Base-by-base conservation (phyloP, 2,113 vertebrate species). In the Sinosuthora webbiana region DNA sequence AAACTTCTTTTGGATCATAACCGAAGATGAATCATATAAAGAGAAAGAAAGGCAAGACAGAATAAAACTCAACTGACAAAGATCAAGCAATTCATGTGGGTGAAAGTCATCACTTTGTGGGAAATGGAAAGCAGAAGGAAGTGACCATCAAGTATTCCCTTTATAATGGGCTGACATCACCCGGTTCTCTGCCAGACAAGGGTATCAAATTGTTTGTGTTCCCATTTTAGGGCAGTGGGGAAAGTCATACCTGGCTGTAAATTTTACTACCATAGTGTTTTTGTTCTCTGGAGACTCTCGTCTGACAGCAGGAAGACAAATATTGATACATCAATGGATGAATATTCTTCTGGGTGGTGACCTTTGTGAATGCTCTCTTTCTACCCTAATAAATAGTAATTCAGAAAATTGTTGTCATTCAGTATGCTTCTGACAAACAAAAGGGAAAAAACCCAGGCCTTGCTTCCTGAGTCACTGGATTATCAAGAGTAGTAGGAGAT, bases 81-180 rank as follows among this genome's bases (percentile, higher is more conserved):
- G 56, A 87, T 64, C 70, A 89, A 67, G 44, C 24, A 63, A 62
- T 14, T 91, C 53, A 53, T 57, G 53, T 85, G 74, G 78, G 65
- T 69, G 50, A 73, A 91, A 95, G 63, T 65, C 53, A 83, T 53
- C n/a, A 28, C 25, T 94, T 83, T 76, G 24, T 90, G 42, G 52
- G 27, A 96, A 97, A 92, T 50, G 22, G 68, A 89, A 96, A 94
- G 59, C 64, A 94, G 64, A 83, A 95, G 94, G 83, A 97, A 95
- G 77, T 83, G 49, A 83, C 62, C 53, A 84, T 81, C 77, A 76
- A 89, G 14, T 71, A 89, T 82, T 95, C 78, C 28, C 44, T 95
- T 91, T 82, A 47, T 31, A 96, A 79, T 1, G 16, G 49, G 23
- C 57, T 96, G 93, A 95, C 70, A 80, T 95, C 89, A 93, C 74